A percentile compares a stretch with the other conserved stretches of the same genome.
phyloP scores from a whole-genome alignment of 92 coral and sea anemone species.

The Hydrozoanthus gracilis region DNA sequence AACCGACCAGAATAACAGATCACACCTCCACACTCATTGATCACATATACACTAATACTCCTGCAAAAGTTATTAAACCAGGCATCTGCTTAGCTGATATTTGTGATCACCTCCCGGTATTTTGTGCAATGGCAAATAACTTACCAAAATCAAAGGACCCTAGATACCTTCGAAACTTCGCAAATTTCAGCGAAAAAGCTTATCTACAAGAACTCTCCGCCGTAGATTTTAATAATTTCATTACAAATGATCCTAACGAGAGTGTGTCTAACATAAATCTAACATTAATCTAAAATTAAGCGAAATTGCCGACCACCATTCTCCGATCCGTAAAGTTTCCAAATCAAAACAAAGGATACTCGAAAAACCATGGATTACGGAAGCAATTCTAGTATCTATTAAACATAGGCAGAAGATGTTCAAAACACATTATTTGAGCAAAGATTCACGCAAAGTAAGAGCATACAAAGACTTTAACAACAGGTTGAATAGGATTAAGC shows the following conservation, averaged over 20 bases:
- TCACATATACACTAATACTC: constrained; percentile 33
- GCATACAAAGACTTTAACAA: background rate
- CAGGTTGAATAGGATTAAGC: too few relatives aligned
- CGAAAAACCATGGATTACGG: too few relatives aligned
- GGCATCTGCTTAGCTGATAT: too few relatives aligned
- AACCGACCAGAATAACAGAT: too few relatives aligned
- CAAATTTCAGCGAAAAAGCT: constrained; percentile 9
- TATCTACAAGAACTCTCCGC: too few relatives aligned
- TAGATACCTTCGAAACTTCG: constrained; percentile 9
- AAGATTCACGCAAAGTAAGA: background rate
- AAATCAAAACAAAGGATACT: background rate
- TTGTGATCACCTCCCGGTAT: constrained; percentile 9
- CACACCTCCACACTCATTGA: too few relatives aligned
- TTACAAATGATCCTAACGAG: background rate
- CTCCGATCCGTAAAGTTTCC: too few relatives aligned
- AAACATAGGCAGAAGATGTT: background rate
- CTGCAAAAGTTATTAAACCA: constrained; percentile 17
- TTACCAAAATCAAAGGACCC: constrained; percentile 3
- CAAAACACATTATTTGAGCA: too few relatives aligned
- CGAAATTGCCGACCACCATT: background rate
- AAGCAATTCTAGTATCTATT: too few relatives aligned
- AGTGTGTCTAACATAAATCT: background rate
- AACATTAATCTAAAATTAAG: background rate
- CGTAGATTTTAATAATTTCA: background rate
- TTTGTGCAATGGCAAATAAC: constrained; percentile 27